Conservation (phyloP, 2,888 invertebrate genomes). For the Tridacna crocea region DNA sequence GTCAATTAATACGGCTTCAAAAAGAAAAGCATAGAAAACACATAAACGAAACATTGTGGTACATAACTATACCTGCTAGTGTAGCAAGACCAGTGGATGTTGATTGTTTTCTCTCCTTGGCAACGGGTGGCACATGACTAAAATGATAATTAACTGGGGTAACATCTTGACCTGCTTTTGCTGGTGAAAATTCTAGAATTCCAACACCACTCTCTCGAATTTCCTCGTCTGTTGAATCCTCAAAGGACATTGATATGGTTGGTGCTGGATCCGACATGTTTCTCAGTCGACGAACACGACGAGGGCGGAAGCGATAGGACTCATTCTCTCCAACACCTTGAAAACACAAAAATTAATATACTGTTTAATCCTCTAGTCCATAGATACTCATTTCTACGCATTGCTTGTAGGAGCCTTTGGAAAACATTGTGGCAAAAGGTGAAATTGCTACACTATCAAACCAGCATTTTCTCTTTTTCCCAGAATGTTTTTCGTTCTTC, state of each 20-base stretch:
- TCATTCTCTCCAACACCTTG: slow-evolving; percentile 51
- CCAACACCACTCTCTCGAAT: slow-evolving; percentile 83
- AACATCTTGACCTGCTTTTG: slow-evolving; percentile 94
- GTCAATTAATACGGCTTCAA: too few species aligned
- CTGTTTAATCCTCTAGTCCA: neutral
- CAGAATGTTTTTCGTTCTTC: too few species aligned
- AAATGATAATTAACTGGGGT: slow-evolving; percentile 90
- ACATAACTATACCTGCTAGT: slow-evolving; percentile 75
- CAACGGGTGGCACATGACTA: slow-evolving; percentile 20
- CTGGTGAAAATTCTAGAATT: slow-evolving; percentile 91
- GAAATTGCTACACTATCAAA: too few species aligned
- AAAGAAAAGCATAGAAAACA: too few species aligned
- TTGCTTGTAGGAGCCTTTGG: too few species aligned
- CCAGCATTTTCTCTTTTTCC: too few species aligned
- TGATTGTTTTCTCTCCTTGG: slow-evolving; percentile 69
- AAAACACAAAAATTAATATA: neutral
- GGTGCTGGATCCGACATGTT: slow-evolving; percentile 76
- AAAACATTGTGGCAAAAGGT: too few species aligned
- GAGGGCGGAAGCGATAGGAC: slow-evolving; percentile 67
- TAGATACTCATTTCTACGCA: too few species aligned
- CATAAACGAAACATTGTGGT: too few species aligned
- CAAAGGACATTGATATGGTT: slow-evolving; percentile 76
- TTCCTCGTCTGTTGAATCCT: slow-evolving; percentile 81
- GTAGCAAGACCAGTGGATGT: slow-evolving; percentile 74
- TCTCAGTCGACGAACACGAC: slow-evolving; percentile 62